Conservation (phyloP, 1,140 invertebrate genomes). For the Eufriesea mexicana region DNA sequence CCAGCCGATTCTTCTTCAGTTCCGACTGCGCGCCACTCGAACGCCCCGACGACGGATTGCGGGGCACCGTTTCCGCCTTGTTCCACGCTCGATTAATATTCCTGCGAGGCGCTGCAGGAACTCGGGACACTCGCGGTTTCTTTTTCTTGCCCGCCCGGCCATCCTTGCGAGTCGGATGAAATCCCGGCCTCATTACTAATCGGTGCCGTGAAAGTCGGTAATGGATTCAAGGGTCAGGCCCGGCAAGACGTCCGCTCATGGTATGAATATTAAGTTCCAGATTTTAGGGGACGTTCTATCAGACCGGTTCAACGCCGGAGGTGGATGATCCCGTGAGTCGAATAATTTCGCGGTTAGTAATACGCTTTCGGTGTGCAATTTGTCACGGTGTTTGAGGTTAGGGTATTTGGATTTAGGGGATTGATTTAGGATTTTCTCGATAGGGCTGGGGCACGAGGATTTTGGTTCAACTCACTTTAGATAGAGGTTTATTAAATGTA, state of each 20-base stretch:
- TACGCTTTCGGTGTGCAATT: slow-evolving; percentile 8
- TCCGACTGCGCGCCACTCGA: slow-evolving; percentile 1
- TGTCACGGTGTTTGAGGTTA: background rate
- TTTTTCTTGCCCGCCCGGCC: slow-evolving; percentile 37
- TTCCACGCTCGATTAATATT: slow-evolving; percentile 62
- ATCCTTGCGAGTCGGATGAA: slow-evolving; percentile 32
- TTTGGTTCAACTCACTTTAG: no score
- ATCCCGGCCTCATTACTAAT: slow-evolving; percentile 61
- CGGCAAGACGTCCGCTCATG: slow-evolving; percentile 1
- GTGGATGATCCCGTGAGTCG: slow-evolving; percentile 7
- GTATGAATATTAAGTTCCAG: slow-evolving; percentile 68
- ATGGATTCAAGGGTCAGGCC: slow-evolving; percentile 63
- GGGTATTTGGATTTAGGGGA: background rate
- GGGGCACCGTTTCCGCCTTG: background rate
- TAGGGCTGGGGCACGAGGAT: no score
- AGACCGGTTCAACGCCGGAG: background rate
- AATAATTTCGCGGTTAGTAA: slow-evolving; percentile 47
- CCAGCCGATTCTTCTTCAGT: slow-evolving; percentile 34
- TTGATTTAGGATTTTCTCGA: no score
- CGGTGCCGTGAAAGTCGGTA: slow-evolving; percentile 58
- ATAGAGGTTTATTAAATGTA: no score
- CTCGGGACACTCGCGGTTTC: slow-evolving; percentile 5
- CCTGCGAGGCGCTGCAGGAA: slow-evolving; percentile 33
- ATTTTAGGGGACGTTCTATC: slow-evolving; percentile 48
- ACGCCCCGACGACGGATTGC: background rate